A percentile compares a stretch with the other conserved stretches of the same genome.
Conservation (phyloP, 2,888 invertebrate species). For the Argyra leucocephala region DNA sequence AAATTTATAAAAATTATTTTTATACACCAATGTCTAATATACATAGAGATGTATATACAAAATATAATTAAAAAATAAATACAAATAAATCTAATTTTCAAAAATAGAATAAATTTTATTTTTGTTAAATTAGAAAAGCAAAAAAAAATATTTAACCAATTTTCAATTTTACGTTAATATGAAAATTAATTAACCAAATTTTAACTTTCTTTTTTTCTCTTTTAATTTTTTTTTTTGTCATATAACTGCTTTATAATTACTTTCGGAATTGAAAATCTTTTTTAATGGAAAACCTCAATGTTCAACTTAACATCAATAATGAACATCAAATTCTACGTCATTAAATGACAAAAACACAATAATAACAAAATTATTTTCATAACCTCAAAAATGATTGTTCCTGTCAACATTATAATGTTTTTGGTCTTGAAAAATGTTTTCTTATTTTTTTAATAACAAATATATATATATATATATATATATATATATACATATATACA, state of each 20-base stretch:
- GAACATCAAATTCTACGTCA: not conserved
- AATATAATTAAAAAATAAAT: too few relatives aligned
- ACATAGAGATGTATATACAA: too few relatives aligned
- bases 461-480: too few relatives aligned
- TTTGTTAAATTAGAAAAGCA: not conserved
- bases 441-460: too few relatives aligned
- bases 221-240: not conserved
- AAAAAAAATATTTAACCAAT: not conserved
- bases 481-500: too few relatives aligned
- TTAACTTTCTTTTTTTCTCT: not conserved
- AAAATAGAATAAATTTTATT: not conserved
- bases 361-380: not conserved
- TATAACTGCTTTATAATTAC: not conserved
- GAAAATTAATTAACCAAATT: not conserved
- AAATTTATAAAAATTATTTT: too few relatives aligned
- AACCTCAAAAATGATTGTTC: slow-evolving; percentile 8
- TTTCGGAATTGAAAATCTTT: not conserved
- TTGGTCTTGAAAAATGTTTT: not conserved
- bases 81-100: too few relatives aligned
- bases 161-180: too few relatives aligned
- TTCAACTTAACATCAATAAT: slow-evolving; percentile 1
- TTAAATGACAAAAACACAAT: not conserved
- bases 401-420: not conserved
- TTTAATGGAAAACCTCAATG: not conserved
- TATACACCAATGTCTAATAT: too few relatives aligned